Conservation (phyloP, 2,113 vertebrate genomes). For the Anarrhichthys ocellatus region DNA sequence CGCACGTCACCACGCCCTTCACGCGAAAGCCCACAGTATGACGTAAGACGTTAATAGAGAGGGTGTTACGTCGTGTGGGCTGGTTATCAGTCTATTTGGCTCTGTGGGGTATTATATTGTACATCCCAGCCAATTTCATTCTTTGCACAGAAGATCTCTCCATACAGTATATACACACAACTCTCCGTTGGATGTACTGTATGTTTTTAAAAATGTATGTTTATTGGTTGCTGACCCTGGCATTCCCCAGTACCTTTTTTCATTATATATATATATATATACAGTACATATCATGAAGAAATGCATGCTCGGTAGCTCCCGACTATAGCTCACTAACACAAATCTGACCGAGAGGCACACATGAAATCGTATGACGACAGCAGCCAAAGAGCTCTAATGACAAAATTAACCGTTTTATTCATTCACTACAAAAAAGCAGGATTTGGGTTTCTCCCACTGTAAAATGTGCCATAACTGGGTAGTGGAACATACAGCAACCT, state of each 20-base stretch:
- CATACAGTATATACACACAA: neutral
- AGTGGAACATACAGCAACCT: conserved; percentile 51
- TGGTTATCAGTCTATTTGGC: neutral
- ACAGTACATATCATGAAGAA: conserved; percentile 50
- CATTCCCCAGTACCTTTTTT: neutral
- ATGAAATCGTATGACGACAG: neutral
- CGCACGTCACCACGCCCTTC: conserved; percentile 33
- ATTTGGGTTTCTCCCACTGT: conserved; percentile 20
- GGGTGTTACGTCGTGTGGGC: neutral
- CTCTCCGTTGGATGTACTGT: neutral
- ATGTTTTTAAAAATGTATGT: neutral
- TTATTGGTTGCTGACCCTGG: neutral
- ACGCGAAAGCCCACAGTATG: neutral
- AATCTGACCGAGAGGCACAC: conserved; percentile 5
- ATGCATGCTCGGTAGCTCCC: conserved; percentile 18
- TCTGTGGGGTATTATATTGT: too few relatives aligned
- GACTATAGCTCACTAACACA: neutral
- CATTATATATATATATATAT: conserved; percentile 25
- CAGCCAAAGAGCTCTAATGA: conserved; percentile 18
- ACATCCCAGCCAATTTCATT: too few relatives aligned
- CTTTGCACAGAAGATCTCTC: neutral
- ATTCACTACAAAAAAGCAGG: conserved; percentile 25
- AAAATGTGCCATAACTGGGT: conserved; percentile 59
- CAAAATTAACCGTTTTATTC: conserved; percentile 14
- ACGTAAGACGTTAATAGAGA: conserved; percentile 28